A percentile compares a stretch with the other conserved stretches of the same genome.
Evolutionary conservation across 2,113 vertebrate genomes (phyloP).

Genomic region (Myodes glareolus): DNA sequence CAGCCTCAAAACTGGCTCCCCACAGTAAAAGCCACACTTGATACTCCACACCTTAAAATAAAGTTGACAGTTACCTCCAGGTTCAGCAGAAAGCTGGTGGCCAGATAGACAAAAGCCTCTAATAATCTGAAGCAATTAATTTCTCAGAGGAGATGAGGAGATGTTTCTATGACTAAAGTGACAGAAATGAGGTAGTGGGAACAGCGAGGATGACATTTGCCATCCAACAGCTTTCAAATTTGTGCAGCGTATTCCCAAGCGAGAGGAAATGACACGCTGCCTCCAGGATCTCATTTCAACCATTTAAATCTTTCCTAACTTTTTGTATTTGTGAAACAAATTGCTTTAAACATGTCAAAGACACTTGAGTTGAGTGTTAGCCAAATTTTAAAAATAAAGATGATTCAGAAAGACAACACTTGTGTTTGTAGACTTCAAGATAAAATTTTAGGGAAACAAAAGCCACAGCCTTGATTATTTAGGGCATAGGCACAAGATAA

Average conservation of each 20-base stretch:
- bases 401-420: slow-evolving; percentile 75
- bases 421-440: slow-evolving; percentile 61
- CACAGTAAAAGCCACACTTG: background rate
- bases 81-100: background rate
- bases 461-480: slow-evolving; percentile 54
- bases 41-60: background rate
- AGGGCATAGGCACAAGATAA: slow-evolving; percentile 13
- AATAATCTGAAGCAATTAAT: slow-evolving; percentile 63
- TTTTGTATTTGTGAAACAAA: slow-evolving; percentile 78
- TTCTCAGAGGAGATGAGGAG: slow-evolving; percentile 36
- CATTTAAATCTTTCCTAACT: slow-evolving; percentile 66
- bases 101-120: background rate
- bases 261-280: slow-evolving; percentile 65
- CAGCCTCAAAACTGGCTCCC: background rate
- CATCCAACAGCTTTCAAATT: slow-evolving; percentile 53
- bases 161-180: slow-evolving; percentile 7
- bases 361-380: slow-evolving; percentile 72
- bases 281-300: slow-evolving; percentile 59
- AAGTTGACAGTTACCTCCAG: background rate
- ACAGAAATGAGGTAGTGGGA: slow-evolving; percentile 13
- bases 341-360: slow-evolving; percentile 81
- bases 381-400: slow-evolving; percentile 81
- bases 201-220: slow-evolving; percentile 60
- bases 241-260: slow-evolving; percentile 56
- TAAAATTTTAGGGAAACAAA: slow-evolving; percentile 51